These are phyloP conservation scores for Solen grandis DNA, from an alignment of 1,140 invertebrate species.

Conservation along the genomic window DNA sequence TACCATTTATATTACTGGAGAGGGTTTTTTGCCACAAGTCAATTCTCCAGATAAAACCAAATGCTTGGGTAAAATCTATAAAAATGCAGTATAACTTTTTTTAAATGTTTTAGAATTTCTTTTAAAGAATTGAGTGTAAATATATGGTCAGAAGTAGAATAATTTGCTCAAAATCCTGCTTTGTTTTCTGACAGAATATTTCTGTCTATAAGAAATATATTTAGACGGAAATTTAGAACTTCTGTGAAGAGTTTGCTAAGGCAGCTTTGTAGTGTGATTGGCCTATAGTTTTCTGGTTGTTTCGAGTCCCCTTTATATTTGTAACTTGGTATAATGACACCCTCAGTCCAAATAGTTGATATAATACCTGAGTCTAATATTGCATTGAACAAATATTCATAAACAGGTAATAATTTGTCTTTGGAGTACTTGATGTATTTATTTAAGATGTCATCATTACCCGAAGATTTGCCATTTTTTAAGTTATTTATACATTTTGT, in stretches of 20 bases:
- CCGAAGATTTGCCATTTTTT: too few relatives aligned
- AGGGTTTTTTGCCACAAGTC: background rate
- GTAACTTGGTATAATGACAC: too few relatives aligned
- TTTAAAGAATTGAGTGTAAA: background rate
- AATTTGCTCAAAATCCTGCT: constrained; percentile 12
- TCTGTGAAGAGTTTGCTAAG: constrained; percentile 11
- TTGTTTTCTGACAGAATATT: background rate
- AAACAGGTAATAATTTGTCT: constrained; percentile 12
- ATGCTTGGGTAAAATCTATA: too few relatives aligned
- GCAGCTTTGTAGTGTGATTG: constrained; percentile 3
- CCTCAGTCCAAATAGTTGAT: background rate
- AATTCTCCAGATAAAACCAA: constrained; percentile 4
- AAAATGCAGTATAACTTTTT: constrained; percentile 1
- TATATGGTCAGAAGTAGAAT: constrained; percentile 16
- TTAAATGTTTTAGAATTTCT: background rate
- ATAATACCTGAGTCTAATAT: background rate
- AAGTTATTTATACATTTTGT: too few relatives aligned
- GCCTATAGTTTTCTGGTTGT: too few relatives aligned
- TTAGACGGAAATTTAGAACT: constrained; percentile 7
- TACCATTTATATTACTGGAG: background rate
- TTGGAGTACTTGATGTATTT: too few relatives aligned
- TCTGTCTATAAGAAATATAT: background rate
- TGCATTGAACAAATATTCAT: background rate
- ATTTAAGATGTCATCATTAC: too few relatives aligned
- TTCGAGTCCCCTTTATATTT: background rate